Evolutionary conservation across 1,140 invertebrate genomes (phyloP).

Genomic region (Drosophila parabipectinata): DNA sequence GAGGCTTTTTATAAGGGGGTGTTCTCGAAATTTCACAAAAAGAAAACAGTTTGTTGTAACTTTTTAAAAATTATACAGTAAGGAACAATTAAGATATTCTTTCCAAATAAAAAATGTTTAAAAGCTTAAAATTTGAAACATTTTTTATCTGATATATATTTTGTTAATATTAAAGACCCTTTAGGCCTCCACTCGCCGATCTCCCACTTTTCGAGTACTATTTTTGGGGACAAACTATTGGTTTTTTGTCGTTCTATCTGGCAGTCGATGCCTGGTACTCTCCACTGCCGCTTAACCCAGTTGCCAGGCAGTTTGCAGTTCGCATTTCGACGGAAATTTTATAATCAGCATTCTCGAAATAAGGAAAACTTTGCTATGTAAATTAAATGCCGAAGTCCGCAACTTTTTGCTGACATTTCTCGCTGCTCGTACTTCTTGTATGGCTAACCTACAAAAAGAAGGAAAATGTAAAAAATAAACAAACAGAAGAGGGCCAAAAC

Average conservation of each 20-base stretch:
- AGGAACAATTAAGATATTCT: too few relatives aligned
- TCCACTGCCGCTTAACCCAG: slow-evolving; percentile 63
- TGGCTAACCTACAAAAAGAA: slow-evolving; percentile 31
- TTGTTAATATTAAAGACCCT: slow-evolving; percentile 36
- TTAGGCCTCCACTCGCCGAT: slow-evolving; percentile 20
- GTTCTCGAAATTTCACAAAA: neutral
- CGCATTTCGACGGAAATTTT: slow-evolving; percentile 56
- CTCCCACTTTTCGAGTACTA: slow-evolving; percentile 4
- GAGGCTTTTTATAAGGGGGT: slow-evolving; percentile 12
- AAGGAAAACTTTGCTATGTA: slow-evolving; percentile 77
- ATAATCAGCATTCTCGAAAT: slow-evolving; percentile 71
- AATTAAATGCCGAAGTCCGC: slow-evolving; percentile 73
- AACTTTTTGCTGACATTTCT: slow-evolving; percentile 68
- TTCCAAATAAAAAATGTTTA: too few relatives aligned
- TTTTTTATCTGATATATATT: neutral
- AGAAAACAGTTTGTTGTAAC: too few relatives aligned
- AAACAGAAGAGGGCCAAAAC: slow-evolving; percentile 15
- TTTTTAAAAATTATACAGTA: too few relatives aligned
- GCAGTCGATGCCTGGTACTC: slow-evolving; percentile 42
- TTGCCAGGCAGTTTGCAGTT: slow-evolving; percentile 44
- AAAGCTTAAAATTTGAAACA: neutral
- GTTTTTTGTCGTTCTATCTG: slow-evolving; percentile 51
- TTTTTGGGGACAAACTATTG: slow-evolving; percentile 21
- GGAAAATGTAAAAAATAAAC: slow-evolving; percentile 11
- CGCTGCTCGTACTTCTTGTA: slow-evolving; percentile 23